Percentiles rank a stretch among this genome's conserved stretches.
Conservation (phyloP, 2,888 invertebrate genomes). For the Allygus modestus region DNA sequence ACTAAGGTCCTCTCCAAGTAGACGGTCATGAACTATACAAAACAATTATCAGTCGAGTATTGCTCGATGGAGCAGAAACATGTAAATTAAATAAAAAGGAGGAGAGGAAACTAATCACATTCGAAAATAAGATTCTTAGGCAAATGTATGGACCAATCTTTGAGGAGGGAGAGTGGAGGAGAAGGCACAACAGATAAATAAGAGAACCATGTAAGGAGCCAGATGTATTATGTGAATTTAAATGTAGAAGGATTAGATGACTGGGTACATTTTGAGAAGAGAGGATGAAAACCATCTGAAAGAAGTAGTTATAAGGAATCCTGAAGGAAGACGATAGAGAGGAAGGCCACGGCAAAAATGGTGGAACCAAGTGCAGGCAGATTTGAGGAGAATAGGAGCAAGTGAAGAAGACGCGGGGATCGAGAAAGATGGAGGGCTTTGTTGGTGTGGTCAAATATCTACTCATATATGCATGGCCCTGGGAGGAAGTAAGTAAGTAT, state of each 20-base stretch:
- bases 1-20: no score
- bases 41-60: constrained; percentile 36
- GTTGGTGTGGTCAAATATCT: neutral
- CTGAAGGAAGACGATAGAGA: constrained; percentile 40
- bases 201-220: neutral
- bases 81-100: constrained; percentile 24
- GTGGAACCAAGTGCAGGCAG: constrained; percentile 38
- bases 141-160: constrained; percentile 11
- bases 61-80: constrained; percentile 18
- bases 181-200: neutral
- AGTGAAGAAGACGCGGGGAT: constrained; percentile 1
- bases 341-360: constrained; percentile 31
- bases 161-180: constrained; percentile 10
- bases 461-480: neutral
- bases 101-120: constrained; percentile 28
- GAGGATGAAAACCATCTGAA: neutral
- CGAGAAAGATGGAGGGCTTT: neutral
- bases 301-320: constrained; percentile 4
- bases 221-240: constrained; percentile 2
- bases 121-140: constrained; percentile 23
- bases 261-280: constrained; percentile 47
- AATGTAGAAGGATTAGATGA: constrained; percentile 49
- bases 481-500: no score
- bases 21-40: no score
- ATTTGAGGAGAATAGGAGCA: constrained; percentile 32